Percentiles rank a stretch among this genome's conserved stretches.
These are phyloP conservation scores for Hydroisotoma schaefferi DNA, from an alignment of 2,888 invertebrate species.

Conservation along the genomic window DNA sequence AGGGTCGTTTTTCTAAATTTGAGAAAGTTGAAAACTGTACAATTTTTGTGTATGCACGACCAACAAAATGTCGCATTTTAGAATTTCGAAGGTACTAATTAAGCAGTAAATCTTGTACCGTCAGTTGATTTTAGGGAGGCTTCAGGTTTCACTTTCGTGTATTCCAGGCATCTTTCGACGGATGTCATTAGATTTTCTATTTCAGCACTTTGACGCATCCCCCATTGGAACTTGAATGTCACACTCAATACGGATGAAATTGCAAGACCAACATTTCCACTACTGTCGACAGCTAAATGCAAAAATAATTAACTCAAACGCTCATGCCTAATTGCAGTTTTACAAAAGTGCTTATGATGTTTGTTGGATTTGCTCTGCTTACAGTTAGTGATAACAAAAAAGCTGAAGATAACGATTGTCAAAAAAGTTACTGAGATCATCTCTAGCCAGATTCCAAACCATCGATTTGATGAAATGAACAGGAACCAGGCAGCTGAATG, in stretches of 20 bases:
- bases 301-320: too few relatives aligned
- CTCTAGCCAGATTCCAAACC: slow-evolving; percentile 92
- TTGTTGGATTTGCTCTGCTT: too few relatives aligned
- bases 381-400: slow-evolving; percentile 62
- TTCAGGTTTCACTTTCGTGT: slow-evolving; percentile 69
- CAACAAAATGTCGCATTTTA: neutral
- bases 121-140: slow-evolving; percentile 61
- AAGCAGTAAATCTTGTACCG: slow-evolving; percentile 36
- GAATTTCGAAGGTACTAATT: neutral
- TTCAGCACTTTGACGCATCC: slow-evolving; percentile 71
- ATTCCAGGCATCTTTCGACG: slow-evolving; percentile 80
- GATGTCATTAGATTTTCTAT: slow-evolving; percentile 69
- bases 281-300: too few relatives aligned
- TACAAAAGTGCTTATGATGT: too few relatives aligned
- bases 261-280: slow-evolving; percentile 41
- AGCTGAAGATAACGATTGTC: slow-evolving; percentile 76
- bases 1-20: slow-evolving; percentile 49
- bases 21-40: neutral
- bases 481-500: slow-evolving; percentile 91
- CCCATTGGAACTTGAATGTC: slow-evolving; percentile 49
- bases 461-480: slow-evolving; percentile 82
- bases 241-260: slow-evolving; percentile 40
- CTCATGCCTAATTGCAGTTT: too few relatives aligned
- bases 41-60: too few relatives aligned
- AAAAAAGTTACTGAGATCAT: slow-evolving; percentile 83